phyloP scores from a whole-genome alignment of 35 echinoderm and acorn worm genomes.

The Hemicentrotus pulcherrimus region DNA sequence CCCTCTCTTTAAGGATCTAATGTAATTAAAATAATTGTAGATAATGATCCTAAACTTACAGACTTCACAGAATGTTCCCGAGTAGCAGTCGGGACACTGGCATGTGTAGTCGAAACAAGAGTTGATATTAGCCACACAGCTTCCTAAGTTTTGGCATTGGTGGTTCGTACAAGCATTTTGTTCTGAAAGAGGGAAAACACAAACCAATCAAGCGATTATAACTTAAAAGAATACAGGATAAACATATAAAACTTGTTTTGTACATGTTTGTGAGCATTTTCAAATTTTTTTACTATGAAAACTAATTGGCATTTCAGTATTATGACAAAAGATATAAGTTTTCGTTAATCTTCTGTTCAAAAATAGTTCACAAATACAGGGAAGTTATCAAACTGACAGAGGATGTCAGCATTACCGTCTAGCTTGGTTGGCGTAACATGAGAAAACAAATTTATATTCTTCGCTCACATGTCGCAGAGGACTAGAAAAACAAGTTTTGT shows the following conservation, averaged over 20 bases:
- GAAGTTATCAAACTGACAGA: too few species aligned
- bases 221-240: neutral
- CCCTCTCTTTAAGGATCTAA: neutral
- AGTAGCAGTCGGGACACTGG: constrained; percentile 65
- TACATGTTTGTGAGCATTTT: too few species aligned
- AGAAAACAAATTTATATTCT: too few species aligned
- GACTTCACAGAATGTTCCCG: constrained; percentile 68
- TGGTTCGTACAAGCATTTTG: constrained; percentile 68
- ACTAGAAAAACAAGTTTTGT: too few species aligned
- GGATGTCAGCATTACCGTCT: too few species aligned
- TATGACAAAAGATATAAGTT: too few species aligned
- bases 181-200: constrained; percentile 6
- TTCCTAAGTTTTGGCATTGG: constrained; percentile 69
- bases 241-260: neutral
- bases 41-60: constrained; percentile 49
- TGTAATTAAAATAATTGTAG: neutral
- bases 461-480: too few species aligned
- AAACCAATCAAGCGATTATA: neutral
- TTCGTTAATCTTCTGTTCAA: too few species aligned
- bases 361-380: too few species aligned
- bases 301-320: too few species aligned
- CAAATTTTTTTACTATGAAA: too few species aligned
- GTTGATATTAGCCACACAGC: constrained; percentile 47
- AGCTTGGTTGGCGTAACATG: too few species aligned
- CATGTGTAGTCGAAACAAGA: constrained; percentile 73